Evolutionary conservation across 2,888 invertebrate genomes (phyloP), one percentile per base, ranked within the genome.

Genomic region (Bibio marci): DNA sequence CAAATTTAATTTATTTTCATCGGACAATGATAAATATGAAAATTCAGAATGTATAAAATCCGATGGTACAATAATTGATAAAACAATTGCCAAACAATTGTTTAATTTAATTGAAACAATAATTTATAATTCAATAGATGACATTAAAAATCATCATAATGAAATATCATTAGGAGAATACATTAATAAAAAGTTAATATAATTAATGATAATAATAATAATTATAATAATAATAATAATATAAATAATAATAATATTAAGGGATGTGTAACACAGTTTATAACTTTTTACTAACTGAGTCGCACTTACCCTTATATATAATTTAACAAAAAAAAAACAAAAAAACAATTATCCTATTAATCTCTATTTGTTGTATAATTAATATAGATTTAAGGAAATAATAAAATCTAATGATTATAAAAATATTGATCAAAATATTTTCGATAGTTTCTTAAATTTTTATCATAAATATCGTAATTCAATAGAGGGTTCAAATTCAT

Each of bases 401-500:
- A 13, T 60, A 6, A 45, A 46, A 4, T 49, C 50, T 28, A 28
- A 48, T 2, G 49, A 52, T 7, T 55, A 58, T 30, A 30, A 41
- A 0, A 62, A 64, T 42, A 54, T 63, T 1, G 54, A 64, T 37
- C 53, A 57, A 1, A 41, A 50, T 3, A 44, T 69, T 34, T 59
- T 67, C 0, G 56, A 59, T 6, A 63, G 67, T n/a, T 69, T 73
- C 46, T 52, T 75, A 2, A 70, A 73, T 41, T 76, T 71, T 64
- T 71, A 67, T 44, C 68, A 71, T 44, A 71, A 61, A 42, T 58
- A 54, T 36, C 58, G 60, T 43, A 51, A 54, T 39, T 58, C 59
- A 1, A 48, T 59, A 52, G 68, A 80, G 59, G 70, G 76, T 38
- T 62, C 78, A 46, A 67, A 70, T 63, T 55, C 70, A 55, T 63